phyloP scores from a whole-genome alignment of 2,797 vertebrate species.

The Okamejei kenojei region DNA sequence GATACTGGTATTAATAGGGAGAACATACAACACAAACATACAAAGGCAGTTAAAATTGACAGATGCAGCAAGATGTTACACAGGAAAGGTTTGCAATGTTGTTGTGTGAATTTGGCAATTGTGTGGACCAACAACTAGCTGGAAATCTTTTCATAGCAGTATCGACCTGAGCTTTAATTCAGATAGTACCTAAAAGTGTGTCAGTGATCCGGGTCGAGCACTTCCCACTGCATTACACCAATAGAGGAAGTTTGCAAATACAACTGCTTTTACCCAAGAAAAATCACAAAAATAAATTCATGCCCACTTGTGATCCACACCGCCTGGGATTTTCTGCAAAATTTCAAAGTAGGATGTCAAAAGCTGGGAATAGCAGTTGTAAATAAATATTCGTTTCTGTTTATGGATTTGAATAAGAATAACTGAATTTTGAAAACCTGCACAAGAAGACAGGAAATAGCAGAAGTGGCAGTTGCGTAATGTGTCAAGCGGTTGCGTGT shows the following conservation, averaged over 20 bases:
- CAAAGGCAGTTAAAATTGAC: no score
- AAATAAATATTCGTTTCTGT: neutral
- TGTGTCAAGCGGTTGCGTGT: neutral
- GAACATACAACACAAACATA: no score
- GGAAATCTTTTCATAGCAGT: neutral
- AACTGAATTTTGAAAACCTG: neutral
- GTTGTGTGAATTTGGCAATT: no score
- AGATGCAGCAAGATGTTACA: no score
- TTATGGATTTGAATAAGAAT: neutral
- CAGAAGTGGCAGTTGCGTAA: conserved; percentile 11
- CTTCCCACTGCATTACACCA: neutral
- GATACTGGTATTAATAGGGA: no score
- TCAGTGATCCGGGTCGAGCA: no score
- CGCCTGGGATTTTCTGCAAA: neutral
- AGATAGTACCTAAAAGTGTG: neutral
- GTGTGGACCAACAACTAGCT: no score
- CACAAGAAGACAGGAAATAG: neutral
- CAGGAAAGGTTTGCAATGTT: no score
- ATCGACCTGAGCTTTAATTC: neutral
- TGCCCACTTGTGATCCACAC: neutral
- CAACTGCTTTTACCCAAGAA: no score
- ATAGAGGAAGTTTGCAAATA: neutral
- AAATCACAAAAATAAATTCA: neutral
- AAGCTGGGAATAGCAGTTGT: neutral
- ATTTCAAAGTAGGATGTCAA: neutral